Conservation (phyloP, 2,797 vertebrate species). For the Takifugu rubripes region DNA sequence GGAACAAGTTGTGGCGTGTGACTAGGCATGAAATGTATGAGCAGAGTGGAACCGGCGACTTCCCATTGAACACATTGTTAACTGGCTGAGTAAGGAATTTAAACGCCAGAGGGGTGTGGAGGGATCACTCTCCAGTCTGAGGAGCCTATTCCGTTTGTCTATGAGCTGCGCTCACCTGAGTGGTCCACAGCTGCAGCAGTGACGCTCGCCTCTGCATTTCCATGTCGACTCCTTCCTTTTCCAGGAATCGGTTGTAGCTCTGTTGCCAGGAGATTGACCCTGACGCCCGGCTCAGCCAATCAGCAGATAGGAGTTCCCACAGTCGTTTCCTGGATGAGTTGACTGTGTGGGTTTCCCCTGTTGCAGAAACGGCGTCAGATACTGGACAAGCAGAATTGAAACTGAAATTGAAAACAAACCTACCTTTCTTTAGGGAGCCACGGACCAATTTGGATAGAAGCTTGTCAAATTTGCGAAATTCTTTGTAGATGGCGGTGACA, state of each 20-base stretch:
- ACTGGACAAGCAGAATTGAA: background rate
- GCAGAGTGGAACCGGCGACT: constrained; percentile 14
- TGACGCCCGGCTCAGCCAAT: constrained; percentile 30
- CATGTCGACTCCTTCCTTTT: constrained; percentile 58
- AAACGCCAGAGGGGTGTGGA: constrained; percentile 32
- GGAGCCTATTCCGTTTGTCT: constrained; percentile 1
- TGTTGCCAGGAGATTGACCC: constrained; percentile 72
- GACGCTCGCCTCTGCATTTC: constrained; percentile 77
- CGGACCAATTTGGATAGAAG: constrained; percentile 80
- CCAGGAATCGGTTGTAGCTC: constrained; percentile 71
- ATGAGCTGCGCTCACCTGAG: constrained; percentile 70
- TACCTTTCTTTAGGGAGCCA: constrained; percentile 67
- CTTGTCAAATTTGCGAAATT: constrained; percentile 79
- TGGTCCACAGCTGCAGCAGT: constrained; percentile 84
- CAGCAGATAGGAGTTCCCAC: constrained; percentile 69
- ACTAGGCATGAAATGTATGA: constrained; percentile 4
- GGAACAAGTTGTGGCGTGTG: constrained; percentile 45
- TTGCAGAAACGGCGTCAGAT: constrained; percentile 1
- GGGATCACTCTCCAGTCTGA: background rate
- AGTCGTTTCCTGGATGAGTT: constrained; percentile 61
- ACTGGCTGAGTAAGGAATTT: constrained; percentile 14
- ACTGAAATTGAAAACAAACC: background rate
- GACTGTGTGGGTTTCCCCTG: constrained; percentile 65
- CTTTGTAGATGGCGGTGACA: constrained; percentile 64
- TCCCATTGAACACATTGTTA: constrained; percentile 7